Evolutionary conservation across 2,113 vertebrate species (phyloP).

Genomic region (Pandion haliaetus): DNA sequence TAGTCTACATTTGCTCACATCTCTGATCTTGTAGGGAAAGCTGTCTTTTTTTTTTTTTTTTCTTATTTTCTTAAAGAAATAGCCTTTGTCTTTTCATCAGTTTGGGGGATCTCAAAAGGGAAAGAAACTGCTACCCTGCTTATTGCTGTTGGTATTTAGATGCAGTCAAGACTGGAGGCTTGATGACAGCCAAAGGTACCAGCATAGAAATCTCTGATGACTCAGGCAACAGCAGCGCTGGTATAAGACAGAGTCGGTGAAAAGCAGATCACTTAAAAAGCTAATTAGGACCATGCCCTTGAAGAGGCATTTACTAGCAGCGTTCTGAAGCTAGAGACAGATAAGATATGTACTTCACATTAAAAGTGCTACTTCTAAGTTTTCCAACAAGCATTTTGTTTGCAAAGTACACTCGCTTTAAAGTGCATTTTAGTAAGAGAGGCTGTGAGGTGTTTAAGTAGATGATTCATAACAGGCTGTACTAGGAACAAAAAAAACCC

Average conservation of each 20-base stretch:
- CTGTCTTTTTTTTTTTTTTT: not conserved
- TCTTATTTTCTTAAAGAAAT: not conserved
- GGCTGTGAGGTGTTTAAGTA: not conserved
- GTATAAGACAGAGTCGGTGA: not conserved
- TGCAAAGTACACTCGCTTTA: not conserved
- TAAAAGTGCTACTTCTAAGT: not conserved
- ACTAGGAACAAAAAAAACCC: not conserved
- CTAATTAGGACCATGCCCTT: not conserved
- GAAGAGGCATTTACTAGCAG: not conserved
- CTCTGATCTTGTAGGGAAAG: not conserved
- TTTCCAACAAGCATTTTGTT: not conserved
- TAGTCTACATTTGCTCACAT: not conserved
- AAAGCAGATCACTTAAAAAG: not conserved
- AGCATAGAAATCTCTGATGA: not conserved
- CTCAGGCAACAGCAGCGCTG: not conserved
- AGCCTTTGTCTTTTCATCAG: not conserved
- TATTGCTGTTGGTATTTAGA: not conserved
- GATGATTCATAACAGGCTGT: not conserved
- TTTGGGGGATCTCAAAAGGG: not conserved
- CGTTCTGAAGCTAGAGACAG: not conserved
- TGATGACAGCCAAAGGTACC: not conserved
- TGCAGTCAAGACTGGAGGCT: not conserved
- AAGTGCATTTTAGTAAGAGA: not conserved
- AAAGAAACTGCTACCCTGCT: not conserved
- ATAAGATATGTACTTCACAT: not conserved